Percentiles rank a stretch among this genome's conserved stretches.
Evolutionary conservation across 1,140 invertebrate genomes (phyloP).

Genomic region (Brachionus calyciflorus): DNA sequence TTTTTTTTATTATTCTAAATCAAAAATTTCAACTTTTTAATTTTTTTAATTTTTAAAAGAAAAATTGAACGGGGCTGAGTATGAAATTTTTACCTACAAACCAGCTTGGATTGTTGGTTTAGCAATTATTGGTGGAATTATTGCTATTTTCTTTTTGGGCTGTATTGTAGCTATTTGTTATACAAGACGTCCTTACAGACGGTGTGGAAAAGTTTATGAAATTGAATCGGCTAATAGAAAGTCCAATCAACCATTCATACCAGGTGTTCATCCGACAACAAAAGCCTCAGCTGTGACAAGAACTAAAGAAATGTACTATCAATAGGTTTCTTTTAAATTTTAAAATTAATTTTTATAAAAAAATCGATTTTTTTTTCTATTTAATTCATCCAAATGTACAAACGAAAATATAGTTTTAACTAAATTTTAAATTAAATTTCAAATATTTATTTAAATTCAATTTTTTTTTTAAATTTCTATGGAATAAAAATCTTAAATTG

Average conservation of each 20-base stretch:
- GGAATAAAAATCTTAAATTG: too few relatives aligned
- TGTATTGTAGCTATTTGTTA: constrained; percentile 44
- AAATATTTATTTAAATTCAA: too few relatives aligned
- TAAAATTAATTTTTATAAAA: neutral
- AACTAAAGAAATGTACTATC: constrained; percentile 43
- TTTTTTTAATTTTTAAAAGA: constrained; percentile 22
- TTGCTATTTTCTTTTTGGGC: constrained; percentile 32
- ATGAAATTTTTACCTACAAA: constrained; percentile 35
- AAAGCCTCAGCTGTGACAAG: constrained; percentile 21
- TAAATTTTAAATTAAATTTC: too few relatives aligned
- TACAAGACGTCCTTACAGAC: constrained; percentile 33
- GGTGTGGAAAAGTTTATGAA: constrained; percentile 44
- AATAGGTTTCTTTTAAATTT: neutral
- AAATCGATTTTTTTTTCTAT: neutral
- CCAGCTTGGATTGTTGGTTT: constrained; percentile 38
- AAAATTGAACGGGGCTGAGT: constrained; percentile 20
- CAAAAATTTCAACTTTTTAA: neutral
- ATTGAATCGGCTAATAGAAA: constrained; percentile 16
- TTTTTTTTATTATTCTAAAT: too few relatives aligned
- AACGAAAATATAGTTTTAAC: too few relatives aligned
- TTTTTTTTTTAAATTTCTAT: too few relatives aligned
- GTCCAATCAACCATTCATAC: constrained; percentile 23
- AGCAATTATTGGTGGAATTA: constrained; percentile 22
- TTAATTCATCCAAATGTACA: too few relatives aligned
- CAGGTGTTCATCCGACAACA: constrained; percentile 27